Evolutionary conservation across 2,797 vertebrate species (phyloP), one percentile per base, ranked within the genome.

Genomic region (Manis javanica): DNA sequence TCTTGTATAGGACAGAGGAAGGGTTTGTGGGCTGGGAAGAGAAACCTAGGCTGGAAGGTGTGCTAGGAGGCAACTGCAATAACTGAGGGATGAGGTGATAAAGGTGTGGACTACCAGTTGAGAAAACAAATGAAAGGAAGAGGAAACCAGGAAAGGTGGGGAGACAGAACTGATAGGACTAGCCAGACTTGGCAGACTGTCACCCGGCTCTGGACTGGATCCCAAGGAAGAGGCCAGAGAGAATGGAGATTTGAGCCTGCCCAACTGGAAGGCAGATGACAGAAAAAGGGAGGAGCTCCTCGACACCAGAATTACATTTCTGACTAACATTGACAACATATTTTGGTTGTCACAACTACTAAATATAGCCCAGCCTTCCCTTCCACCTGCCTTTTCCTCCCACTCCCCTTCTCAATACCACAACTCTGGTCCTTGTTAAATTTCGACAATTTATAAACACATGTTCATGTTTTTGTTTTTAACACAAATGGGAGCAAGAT

Each of bases 381-480:
- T 71, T 78, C 66, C 12, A 72, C 37, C 8, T 72, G 87, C 19
- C 21, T 66, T 82, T 19, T 46, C 12, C 23, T 34, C 21, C 5
- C 9, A 1, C 1, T 39, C 13, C 18, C 2, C 24, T 14, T 46
- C 49, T 29, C 49, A 96, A 26, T 23, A 87, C 23, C 11, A 12
- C 39, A 72, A 63, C 49, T 74, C 24, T 86, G 39, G 10, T 68
- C 75, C 66, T 66, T 3, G 7, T 87, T 79, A 93, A 66, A 81
- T 93, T 83, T 96, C 64, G 55, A 34, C 39, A 91, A 69, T 84
- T 96, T 81, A 88, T 66, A 84, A 88, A n/a, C 16, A 81, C 14
- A 83, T 86, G 19, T 71, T 34, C 5, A 6, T 29, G 4, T 42
- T 92, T 90, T 68, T 74, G 7, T 82, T 95, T 87, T 85, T 78